These are phyloP conservation scores for Steinernema carpocapsae DNA, from an alignment of 2,888 invertebrate genomes.

Conservation along the genomic window DNA sequence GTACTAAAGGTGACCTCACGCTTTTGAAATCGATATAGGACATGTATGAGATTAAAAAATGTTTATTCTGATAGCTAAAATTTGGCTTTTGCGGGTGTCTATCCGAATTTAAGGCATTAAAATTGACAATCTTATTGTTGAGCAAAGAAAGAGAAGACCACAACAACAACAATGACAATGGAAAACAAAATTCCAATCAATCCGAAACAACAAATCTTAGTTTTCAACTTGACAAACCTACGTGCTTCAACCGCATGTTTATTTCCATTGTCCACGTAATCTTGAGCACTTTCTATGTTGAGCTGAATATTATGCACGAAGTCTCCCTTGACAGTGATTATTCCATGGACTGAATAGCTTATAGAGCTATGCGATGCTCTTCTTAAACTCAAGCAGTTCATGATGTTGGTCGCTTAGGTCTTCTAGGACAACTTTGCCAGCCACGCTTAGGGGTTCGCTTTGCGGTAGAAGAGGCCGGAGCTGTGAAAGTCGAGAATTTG, in stretches of 20 bases:
- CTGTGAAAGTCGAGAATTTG: slow-evolving; percentile 58
- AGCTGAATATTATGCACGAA: slow-evolving; percentile 62
- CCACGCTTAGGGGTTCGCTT: slow-evolving; percentile 59
- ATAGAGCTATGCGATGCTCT: slow-evolving; percentile 96
- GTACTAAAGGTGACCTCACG: too few species aligned
- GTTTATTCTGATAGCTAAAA: too few species aligned
- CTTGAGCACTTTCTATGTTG: slow-evolving; percentile 55
- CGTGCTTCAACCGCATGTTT: slow-evolving; percentile 51
- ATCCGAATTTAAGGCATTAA: too few species aligned
- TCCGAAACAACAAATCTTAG: slow-evolving; percentile 49
- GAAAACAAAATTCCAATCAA: slow-evolving; percentile 43
- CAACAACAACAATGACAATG: slow-evolving; percentile 38
- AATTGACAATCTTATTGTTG: too few species aligned
- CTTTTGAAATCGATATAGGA: too few species aligned
- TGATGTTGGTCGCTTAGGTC: slow-evolving; percentile 79
- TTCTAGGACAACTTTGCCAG: slow-evolving; percentile 59
- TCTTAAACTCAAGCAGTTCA: slow-evolving; percentile 98
- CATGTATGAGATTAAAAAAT: too few species aligned
- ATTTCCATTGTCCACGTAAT: slow-evolving; percentile 42
- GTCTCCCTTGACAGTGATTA: slow-evolving; percentile 75
- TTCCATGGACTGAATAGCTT: slow-evolving; percentile 99
- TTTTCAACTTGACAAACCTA: slow-evolving; percentile 56
- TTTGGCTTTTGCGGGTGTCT: too few species aligned
- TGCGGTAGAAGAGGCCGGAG: slow-evolving; percentile 61
- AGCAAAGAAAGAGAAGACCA: too few species aligned